Evolutionary conservation across 2,113 vertebrate species (phyloP), one percentile per base, ranked within the genome.

Genomic region (Haemorhous mexicanus): DNA sequence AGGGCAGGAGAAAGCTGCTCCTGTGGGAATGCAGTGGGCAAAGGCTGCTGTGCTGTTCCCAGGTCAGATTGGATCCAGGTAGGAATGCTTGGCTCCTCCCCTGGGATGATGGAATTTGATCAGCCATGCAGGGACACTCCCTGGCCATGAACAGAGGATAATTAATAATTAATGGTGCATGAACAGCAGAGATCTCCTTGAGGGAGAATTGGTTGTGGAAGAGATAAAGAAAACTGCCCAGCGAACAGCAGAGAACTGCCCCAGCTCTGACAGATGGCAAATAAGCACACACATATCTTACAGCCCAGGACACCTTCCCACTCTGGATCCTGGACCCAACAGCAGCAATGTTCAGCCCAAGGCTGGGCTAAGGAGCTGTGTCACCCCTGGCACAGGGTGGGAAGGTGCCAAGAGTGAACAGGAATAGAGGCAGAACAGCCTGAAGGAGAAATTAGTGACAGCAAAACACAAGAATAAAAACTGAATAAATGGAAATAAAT

Each of bases 271-370:
- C 30, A 56, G 55, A n/a, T n/a, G 55, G 4, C 18, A 20, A 32
- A 55, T 21, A 6, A 21, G 20, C 13, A n/a, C n/a, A 35, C 33
- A 24, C n/a, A 11, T 1, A 3, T 24, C n/a, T 24, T 7, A 11
- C n/a, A 59, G 16, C 22, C 56, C 56, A 58, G n/a, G 22, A 35
- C 22, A 58, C n/a, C n/a, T 35, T 59, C n/a, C 10, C 30, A 5
- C 27, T 18, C 14, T 1, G 0, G 24, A 30, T 13, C 58, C 53
- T 2, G 19, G n/a, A 35, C 19, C 39, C 1, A 5, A 13, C 6
- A 49, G 43, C n/a, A 53, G 5, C 0, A 6, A 86, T 30, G 32
- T 10, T 39, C 39, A 63, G 1, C 18, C 22, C 67, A 41, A 24
- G 33, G 16, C 39, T 46, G 33, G 2, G 18, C 17, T 13, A 58